Base-by-base conservation (phyloP, 1,140 invertebrate genomes). In the Hycleus cichorii region DNA sequence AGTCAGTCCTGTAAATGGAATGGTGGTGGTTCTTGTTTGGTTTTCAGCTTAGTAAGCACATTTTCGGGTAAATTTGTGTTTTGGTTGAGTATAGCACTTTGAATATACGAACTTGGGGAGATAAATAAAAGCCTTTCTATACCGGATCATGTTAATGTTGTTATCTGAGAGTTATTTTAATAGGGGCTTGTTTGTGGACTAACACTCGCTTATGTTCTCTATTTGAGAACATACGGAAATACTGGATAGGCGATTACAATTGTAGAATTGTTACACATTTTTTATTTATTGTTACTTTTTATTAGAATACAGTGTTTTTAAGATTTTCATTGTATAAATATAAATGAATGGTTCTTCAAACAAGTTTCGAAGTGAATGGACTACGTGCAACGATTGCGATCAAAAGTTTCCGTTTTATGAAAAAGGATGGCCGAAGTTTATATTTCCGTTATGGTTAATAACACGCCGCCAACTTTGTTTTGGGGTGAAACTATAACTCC, bases 391-490 rank as follows among this genome's bases (percentile, higher is more conserved):
- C 27, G 52, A 55, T 55, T 55, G 32, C 62, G 58, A 63, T 60
- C 59, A 57, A 55, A 67, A 67, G 57, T 64, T 62, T 64, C 43
- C 60, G 57, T 54, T 32, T 68, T 66, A 68, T 68, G 66, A 68
- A 68, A 68, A 68, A 68, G 66, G 62, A 68, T 68, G 66, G 66
- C 64, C 60, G 59, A 68, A 68, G 64, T 68, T 68, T 63, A 55
- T 64, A 60, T 68, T 68, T 68, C 64, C 64, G 64, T 63, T 64
- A 65, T 62, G 66, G 64, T 68, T 68, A 68, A 64, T 68, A 68
- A 68, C 66, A 66, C 62, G 32, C 32, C 4, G 32, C 18, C 18
- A 64, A 63, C 49, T 60, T 64, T 55, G 46, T 61, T 64, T 60
- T 18, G 18, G 18, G 18, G 60, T 51, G 56, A 58, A 64, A 66